Base-by-base conservation (phyloP, 30 jellyfish, hydroid and myxozoan genomes). In the Hydractinia symbiolongicarpus region DNA sequence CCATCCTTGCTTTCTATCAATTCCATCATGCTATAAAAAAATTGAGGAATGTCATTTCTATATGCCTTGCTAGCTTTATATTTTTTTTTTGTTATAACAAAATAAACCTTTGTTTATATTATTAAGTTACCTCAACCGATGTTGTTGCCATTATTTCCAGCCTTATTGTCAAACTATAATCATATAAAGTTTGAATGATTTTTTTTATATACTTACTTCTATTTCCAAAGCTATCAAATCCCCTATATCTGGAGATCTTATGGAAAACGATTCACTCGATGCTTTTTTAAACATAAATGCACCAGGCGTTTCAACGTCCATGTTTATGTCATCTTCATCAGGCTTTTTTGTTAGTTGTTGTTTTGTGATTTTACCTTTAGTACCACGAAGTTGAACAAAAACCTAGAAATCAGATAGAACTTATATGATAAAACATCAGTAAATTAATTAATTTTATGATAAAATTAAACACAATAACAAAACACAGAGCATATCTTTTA, bases 1-100 rank as follows among this genome's bases (percentile, higher is more conserved):
- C 98, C 98, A 91, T 6, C 96, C 82, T 69, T 91, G 98, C 10
- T 81, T 91, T 44, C 98, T 80, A 30, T 86, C 96, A 82, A 91
- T 55, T 3, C 98, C 98, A 82, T 91, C 98, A 79, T 91, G 98
- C 98, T 90, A 60, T 9, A 86, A 77, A 16, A 64, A 82, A 58
- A 69, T 15, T 19, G 51, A 72, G 15, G 69, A 11, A 11, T 58
- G 69, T 3, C 3, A 58, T 58, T 13, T 11, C 3, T 16, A 58
- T 58, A 11, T 58, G 15, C 17, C 1, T 11, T 58, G 1, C 15
- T 58, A 58, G 3, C 19, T 58, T 58, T 58, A 58, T 16, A 58
- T 16, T 13, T 30, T 30, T 30, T 2, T 30, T 30, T 30, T 30
- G 44, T 30, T 30, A 30, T 30, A 30, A 30, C 44, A 30, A 30